Evolutionary conservation across 1,140 invertebrate genomes (phyloP), one percentile per base, ranked within the genome.

Genomic region (Aphidius gifuensis): DNA sequence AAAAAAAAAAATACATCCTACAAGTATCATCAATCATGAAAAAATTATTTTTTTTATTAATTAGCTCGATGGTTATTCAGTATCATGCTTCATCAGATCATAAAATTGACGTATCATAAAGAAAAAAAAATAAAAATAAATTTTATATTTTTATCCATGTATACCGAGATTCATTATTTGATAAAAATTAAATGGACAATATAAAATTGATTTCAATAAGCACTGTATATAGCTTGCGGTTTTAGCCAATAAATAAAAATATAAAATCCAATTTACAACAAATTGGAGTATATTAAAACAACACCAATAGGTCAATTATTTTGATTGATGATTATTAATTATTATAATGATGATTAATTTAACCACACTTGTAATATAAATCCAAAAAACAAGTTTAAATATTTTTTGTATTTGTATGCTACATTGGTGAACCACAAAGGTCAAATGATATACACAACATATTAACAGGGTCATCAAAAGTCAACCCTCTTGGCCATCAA

Each of bases 1-100:
- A 70, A 72, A 44, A 46, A 53, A 56, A 77, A 65, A 64, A 68
- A 68, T 8, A 58, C 59, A 59, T 65, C n/a, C 54, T 49, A 56
- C 8, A 54, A 54, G 9, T 43, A 11, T n/a, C 44, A 42, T 42
- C 6, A 39, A 16, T 16, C 16, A 16, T 16, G 16, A 16, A 16
- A 16, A 16, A 16, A 16, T 16, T 16, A 16, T 16, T 16, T 16
- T 16, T 16, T 16, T 32, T 32, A 32, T 32, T 32, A 4, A 32
- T 32, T 32, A 32, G 4, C 23, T 32, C 0, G 23, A 32, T 32
- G 23, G 4, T 32, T 32, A 32, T 32, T 32, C 2, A 4, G 2
- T 32, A 32, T 32, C 23, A 32, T 32, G 23, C 4, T 32, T 32
- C 23, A 32, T 32, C 23, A 32, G 23, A 32, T 32, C 2, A 32